A percentile compares a stretch with the other conserved stretches of the same genome.
Conservation (phyloP, 2,113 vertebrate genomes). For the Alouatta palliata region DNA sequence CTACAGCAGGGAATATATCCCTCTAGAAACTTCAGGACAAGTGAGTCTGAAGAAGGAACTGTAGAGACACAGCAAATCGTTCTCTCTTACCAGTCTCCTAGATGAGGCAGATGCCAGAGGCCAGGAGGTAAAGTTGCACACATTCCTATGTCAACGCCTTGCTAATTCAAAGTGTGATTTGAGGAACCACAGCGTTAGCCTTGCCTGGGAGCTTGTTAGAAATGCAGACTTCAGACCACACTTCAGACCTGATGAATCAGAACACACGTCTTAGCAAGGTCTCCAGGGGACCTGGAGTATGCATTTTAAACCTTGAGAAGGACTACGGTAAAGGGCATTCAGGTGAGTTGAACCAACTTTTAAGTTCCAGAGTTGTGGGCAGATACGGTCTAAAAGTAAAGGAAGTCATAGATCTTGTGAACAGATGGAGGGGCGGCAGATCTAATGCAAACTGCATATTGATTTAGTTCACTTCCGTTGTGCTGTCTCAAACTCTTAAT, state of each 20-base stretch:
- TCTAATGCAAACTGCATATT: neutral
- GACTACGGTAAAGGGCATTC: neutral
- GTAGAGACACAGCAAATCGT: neutral
- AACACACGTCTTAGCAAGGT: too few species aligned
- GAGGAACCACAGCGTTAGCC: neutral
- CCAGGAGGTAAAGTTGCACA: neutral
- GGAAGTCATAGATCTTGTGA: neutral
- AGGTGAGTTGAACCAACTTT: neutral
- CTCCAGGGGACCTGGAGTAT: neutral
- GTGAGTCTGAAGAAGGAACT: neutral
- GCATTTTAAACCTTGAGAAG: neutral
- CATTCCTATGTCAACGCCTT: neutral
- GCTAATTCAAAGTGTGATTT: neutral
- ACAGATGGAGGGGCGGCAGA: neutral
- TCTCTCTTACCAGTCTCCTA: neutral
- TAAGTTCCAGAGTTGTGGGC: neutral
- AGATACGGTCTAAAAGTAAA: neutral
- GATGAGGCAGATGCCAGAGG: neutral
- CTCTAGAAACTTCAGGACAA: neutral
- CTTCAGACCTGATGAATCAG: neutral
- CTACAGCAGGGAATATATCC: neutral
- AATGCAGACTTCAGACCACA: neutral
- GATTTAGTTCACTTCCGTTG: neutral
- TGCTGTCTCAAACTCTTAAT: neutral
- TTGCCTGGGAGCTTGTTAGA: neutral